These are phyloP conservation scores for Noctua fimbriata DNA, from an alignment of 2,888 invertebrate genomes.

Conservation along the genomic window DNA sequence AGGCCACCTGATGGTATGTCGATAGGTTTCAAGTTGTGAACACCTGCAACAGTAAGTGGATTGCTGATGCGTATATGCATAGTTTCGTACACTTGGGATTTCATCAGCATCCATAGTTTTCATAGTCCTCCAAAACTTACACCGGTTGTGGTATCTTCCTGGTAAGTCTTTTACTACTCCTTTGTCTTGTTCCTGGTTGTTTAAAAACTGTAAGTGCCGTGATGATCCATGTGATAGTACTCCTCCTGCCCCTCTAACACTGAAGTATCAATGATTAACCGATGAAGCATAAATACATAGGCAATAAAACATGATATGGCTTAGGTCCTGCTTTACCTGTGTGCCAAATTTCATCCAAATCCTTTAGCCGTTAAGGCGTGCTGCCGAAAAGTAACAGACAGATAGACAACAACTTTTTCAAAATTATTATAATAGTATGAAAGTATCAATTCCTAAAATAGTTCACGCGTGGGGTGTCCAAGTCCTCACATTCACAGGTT, in stretches of 20 bases:
- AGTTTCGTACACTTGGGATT: neutral
- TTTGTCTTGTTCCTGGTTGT: neutral
- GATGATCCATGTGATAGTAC: neutral
- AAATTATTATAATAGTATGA: neutral
- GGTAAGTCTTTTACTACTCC: neutral
- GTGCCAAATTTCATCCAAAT: neutral
- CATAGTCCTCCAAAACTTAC: neutral
- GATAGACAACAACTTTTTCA: neutral
- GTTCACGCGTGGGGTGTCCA: neutral
- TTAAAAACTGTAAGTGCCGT: neutral
- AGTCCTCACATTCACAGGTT: too few species aligned
- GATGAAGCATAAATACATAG: too few species aligned
- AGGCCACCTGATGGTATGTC: neutral
- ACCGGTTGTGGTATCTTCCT: neutral
- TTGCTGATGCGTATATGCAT: neutral
- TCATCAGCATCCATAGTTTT: neutral
- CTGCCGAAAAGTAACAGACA: neutral
- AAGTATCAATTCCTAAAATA: neutral
- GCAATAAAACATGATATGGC: too few species aligned
- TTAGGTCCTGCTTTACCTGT: neutral
- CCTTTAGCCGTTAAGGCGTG: neutral
- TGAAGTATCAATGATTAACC: too few species aligned
- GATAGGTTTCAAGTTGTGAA: neutral
- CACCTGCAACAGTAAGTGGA: neutral
- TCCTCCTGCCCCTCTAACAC: neutral